A percentile compares a stretch with the other conserved stretches of the same genome.
Conservation (phyloP, 2,888 invertebrate genomes). For the Cheilosia vulpina region DNA sequence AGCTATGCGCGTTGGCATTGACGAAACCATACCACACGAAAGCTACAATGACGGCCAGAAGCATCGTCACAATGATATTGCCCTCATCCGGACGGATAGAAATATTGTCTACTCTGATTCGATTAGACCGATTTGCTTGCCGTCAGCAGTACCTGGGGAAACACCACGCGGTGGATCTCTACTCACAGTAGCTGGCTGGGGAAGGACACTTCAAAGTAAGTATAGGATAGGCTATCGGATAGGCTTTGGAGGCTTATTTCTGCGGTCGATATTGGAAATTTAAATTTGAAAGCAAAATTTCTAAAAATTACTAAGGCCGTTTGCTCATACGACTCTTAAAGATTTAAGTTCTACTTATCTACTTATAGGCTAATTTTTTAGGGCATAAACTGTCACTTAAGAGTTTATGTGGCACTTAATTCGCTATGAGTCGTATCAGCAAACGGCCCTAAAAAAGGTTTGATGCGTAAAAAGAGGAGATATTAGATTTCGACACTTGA, state of each 20-base stretch:
- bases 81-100: constrained; percentile 86
- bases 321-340: too few relatives aligned
- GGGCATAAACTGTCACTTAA: too few relatives aligned
- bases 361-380: too few relatives aligned
- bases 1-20: constrained; percentile 86
- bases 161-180: constrained; percentile 76
- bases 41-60: constrained; percentile 85
- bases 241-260: too few relatives aligned
- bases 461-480: background rate
- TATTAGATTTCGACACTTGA: too few relatives aligned
- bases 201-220: constrained; percentile 84
- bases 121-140: constrained; percentile 87
- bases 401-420: too few relatives aligned
- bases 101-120: constrained; percentile 85
- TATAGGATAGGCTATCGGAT: background rate
- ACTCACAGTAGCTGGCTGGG: constrained; percentile 87
- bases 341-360: too few relatives aligned
- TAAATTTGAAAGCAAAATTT: too few relatives aligned
- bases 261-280: too few relatives aligned
- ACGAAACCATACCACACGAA: constrained; percentile 87
- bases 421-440: too few relatives aligned
- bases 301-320: too few relatives aligned
- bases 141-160: constrained; percentile 79
- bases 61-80: constrained; percentile 89
- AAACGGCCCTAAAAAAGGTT: too few relatives aligned